These are phyloP conservation scores for Rhegmatorhina hoffmannsi DNA, from an alignment of 2,113 vertebrate genomes.

Conservation along the genomic window DNA sequence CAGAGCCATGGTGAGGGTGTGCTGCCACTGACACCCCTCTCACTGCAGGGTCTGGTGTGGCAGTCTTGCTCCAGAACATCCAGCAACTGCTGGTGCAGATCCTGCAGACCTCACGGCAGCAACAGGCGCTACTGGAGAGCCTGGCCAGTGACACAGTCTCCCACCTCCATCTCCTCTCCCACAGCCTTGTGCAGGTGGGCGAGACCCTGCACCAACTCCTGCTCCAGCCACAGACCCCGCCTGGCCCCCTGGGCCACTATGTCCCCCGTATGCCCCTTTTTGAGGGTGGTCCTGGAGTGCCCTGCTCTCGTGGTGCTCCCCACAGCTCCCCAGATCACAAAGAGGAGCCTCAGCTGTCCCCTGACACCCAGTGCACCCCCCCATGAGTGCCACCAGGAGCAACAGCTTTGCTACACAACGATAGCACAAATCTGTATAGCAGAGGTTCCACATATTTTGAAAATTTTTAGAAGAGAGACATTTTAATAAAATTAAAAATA, in stretches of 20 bases:
- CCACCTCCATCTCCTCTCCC: slow-evolving; percentile 9
- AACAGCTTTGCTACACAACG: accelerated
- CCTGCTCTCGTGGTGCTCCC: background rate
- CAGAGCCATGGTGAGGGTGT: accelerated
- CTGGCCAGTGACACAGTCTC: background rate
- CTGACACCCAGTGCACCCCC: accelerated
- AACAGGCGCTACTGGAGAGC: slow-evolving; percentile 26
- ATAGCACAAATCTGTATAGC: background rate
- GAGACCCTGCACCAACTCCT: slow-evolving; percentile 30
- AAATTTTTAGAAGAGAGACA: slow-evolving; percentile 23
- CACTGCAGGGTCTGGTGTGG: background rate
- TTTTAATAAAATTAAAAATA: slow-evolving; percentile 37
- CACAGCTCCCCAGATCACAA: background rate
- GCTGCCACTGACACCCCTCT: background rate
- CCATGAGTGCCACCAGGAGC: background rate
- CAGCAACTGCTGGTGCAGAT: slow-evolving; percentile 38
- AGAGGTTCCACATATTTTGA: background rate
- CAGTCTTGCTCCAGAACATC: background rate
- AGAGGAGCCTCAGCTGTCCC: background rate
- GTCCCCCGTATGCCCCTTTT: accelerated
- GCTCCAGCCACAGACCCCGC: background rate
- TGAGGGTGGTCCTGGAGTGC: accelerated
- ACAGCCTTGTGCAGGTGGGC: slow-evolving; percentile 24
- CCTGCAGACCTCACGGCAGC: background rate
- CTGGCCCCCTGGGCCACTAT: accelerated